Evolutionary conservation across 2,113 vertebrate genomes (phyloP).

Genomic region (Chionodraco myersi): DNA sequence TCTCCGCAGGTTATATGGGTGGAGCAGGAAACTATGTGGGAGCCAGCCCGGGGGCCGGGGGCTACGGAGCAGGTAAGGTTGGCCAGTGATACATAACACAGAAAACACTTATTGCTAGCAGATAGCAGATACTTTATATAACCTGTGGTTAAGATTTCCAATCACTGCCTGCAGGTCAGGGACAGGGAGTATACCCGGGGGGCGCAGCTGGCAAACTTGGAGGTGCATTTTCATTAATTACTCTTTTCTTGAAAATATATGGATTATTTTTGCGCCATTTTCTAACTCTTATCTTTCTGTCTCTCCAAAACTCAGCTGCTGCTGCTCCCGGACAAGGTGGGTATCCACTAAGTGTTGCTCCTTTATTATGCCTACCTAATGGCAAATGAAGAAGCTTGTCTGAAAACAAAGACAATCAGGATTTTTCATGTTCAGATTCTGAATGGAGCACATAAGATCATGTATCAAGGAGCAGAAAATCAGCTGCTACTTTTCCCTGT

Average conservation of each 20-base stretch:
- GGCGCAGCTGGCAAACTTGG: slow-evolving; percentile 69
- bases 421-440: neutral
- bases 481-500: slow-evolving; percentile 50
- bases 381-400: neutral
- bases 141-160: slow-evolving; percentile 14
- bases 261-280: neutral
- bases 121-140: neutral
- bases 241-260: no score
- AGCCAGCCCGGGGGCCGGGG: slow-evolving; percentile 53
- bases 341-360: slow-evolving; percentile 46
- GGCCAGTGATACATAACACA: neutral
- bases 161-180: slow-evolving; percentile 54
- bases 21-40: slow-evolving; percentile 77
- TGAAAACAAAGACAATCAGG: neutral
- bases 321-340: slow-evolving; percentile 55
- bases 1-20: slow-evolving; percentile 69
- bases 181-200: slow-evolving; percentile 67
- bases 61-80: slow-evolving; percentile 77
- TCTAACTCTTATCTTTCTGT: neutral
- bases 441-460: neutral
- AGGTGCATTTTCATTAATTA: slow-evolving; percentile 2
- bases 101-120: neutral
- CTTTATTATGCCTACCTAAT: neutral
- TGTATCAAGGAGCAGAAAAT: neutral
- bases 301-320: slow-evolving; percentile 31